phyloP scores from a whole-genome alignment of 2,888 invertebrate genomes.

The Bombylius major region DNA sequence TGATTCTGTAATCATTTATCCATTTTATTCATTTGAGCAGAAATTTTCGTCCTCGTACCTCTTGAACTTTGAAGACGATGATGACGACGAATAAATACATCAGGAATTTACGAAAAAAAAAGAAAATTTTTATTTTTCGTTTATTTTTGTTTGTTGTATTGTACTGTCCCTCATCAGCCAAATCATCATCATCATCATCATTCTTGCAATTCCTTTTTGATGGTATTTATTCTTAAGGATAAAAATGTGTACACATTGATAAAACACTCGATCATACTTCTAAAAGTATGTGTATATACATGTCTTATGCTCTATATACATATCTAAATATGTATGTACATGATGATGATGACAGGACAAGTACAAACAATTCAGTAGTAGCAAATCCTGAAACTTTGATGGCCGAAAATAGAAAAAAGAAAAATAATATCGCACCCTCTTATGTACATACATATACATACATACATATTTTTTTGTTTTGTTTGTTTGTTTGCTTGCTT shows the following conservation, averaged over 20 bases:
- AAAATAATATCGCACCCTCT: slow-evolving; percentile 4
- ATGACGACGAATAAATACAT: too few relatives aligned
- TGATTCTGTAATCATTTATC: slow-evolving; percentile 5
- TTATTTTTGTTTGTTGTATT: too few relatives aligned
- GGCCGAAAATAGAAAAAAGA: slow-evolving; percentile 2
- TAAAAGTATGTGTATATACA: neutral
- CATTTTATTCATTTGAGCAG: slow-evolving; percentile 6
- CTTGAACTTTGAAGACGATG: too few relatives aligned
- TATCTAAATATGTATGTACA: neutral
- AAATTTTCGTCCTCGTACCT: neutral
- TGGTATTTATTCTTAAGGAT: too few relatives aligned
- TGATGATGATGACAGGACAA: too few relatives aligned
- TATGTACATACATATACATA: neutral
- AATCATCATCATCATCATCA: too few relatives aligned
- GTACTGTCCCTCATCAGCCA: too few relatives aligned
- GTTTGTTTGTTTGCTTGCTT: neutral
- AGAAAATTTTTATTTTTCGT: too few relatives aligned
- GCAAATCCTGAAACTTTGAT: neutral
- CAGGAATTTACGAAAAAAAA: too few relatives aligned
- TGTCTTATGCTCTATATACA: neutral
- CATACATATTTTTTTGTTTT: neutral
- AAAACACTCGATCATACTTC: too few relatives aligned
- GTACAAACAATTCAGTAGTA: neutral
- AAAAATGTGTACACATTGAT: too few relatives aligned
- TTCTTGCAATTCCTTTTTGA: too few relatives aligned